phyloP scores from a whole-genome alignment of 2,113 vertebrate species.

The Peromyscus polionotus region DNA sequence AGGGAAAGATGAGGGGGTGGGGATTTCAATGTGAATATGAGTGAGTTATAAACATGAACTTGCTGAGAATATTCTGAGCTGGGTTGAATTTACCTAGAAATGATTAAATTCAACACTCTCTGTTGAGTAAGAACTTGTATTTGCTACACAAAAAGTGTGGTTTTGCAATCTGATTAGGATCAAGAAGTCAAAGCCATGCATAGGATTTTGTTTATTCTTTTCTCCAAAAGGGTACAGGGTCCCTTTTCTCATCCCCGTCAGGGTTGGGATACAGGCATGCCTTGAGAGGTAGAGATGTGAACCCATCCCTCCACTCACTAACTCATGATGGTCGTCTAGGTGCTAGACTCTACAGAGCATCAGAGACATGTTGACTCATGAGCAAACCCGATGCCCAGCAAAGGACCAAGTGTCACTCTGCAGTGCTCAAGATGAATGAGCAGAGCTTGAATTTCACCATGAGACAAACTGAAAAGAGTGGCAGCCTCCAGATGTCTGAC shows the following conservation, averaged over 20 bases:
- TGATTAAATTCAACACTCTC: conserved; percentile 63
- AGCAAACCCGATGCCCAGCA: neutral
- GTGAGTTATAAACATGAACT: conserved; percentile 49
- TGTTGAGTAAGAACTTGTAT: conserved; percentile 35
- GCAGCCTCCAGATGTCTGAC: neutral
- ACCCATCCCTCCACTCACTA: neutral
- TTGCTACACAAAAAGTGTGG: conserved; percentile 16
- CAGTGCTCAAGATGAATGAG: neutral
- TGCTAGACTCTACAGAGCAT: neutral
- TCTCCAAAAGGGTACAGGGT: neutral
- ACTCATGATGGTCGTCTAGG: neutral
- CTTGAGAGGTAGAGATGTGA: neutral
- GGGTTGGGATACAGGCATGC: neutral
- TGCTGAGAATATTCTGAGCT: conserved; percentile 56
- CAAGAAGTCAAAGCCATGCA: neutral
- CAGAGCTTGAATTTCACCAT: neutral
- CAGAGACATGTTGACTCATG: neutral
- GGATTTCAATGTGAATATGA: conserved; percentile 50
- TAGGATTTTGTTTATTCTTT: neutral
- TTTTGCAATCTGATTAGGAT: neutral
- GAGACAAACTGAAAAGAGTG: conserved; percentile 13
- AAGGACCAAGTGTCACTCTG: neutral
- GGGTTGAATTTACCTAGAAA: conserved; percentile 33
- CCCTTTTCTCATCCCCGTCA: neutral
- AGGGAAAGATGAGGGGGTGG: neutral